Conservation (phyloP, 1,140 invertebrate genomes). For the Parasteatoda tepidariorum region DNA sequence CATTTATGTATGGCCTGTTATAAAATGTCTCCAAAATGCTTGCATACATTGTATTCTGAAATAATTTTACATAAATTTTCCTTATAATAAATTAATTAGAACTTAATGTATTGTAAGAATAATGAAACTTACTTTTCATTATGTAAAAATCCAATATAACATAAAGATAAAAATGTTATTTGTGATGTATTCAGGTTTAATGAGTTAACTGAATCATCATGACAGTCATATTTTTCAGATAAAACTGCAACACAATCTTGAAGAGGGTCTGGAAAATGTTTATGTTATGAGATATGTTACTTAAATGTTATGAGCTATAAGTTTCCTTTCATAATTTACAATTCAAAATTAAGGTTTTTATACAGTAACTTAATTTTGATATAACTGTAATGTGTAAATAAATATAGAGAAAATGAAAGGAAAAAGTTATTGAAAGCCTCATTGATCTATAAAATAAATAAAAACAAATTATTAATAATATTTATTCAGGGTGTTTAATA, state of each 20-base stretch:
- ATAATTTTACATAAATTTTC: not conserved
- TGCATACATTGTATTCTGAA: not conserved
- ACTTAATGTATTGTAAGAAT: not conserved
- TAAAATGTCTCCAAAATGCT: not conserved
- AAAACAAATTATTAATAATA: too few species aligned
- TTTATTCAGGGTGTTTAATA: too few species aligned
- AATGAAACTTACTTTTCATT: constrained; percentile 6
- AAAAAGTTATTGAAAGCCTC: too few species aligned
- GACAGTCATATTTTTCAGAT: not conserved
- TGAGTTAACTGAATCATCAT: not conserved
- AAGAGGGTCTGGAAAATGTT: constrained; percentile 2
- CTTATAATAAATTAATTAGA: not conserved
- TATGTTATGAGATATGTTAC: too few species aligned
- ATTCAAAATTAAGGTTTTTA: too few species aligned
- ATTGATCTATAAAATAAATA: too few species aligned
- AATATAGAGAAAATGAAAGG: too few species aligned
- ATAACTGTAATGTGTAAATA: too few species aligned
- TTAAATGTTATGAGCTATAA: too few species aligned
- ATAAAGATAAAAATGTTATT: constrained; percentile 8
- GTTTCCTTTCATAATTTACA: too few species aligned
- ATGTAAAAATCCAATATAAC: constrained; percentile 14
- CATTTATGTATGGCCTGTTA: not conserved
- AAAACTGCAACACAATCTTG: constrained; percentile 14
- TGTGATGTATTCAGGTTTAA: not conserved
- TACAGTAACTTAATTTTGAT: too few species aligned